phyloP scores from a whole-genome alignment of 2,797 vertebrate species.

The Lepilemur septentrionalis region DNA sequence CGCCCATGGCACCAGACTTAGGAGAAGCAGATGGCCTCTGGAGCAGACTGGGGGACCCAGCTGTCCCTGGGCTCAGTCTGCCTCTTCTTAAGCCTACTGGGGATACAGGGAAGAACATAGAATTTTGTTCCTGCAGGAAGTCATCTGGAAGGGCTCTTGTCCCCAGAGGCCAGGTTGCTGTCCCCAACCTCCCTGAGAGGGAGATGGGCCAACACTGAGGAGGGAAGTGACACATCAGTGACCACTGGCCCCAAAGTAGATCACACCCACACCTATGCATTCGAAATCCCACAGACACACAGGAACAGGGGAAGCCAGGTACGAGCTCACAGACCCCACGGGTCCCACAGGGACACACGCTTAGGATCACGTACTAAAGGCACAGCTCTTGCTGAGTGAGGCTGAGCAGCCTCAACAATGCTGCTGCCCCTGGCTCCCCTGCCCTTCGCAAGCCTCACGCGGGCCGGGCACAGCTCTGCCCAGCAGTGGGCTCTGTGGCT shows the following conservation, averaged over 20 bases:
- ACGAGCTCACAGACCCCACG: background rate
- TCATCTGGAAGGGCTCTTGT: background rate
- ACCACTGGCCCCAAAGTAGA: background rate
- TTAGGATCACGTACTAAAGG: too few relatives aligned
- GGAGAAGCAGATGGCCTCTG: background rate
- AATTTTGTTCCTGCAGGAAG: background rate
- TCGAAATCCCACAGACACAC: background rate
- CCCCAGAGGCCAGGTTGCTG: background rate
- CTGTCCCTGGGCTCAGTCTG: background rate
- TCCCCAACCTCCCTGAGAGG: background rate
- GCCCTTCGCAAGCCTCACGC: background rate
- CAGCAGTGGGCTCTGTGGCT: background rate
- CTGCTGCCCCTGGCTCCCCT: background rate
- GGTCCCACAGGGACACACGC: accelerated
- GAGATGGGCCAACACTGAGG: background rate
- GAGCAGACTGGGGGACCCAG: background rate
- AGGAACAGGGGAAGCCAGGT: background rate
- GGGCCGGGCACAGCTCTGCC: background rate
- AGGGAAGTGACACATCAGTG: background rate
- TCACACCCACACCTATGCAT: background rate
- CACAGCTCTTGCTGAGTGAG: background rate
- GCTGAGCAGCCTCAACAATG: background rate
- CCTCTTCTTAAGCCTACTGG: background rate
- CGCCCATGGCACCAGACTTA: background rate
- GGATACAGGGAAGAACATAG: background rate